Evolutionary conservation across 2,113 vertebrate genomes (phyloP), one percentile per base, ranked within the genome.

Genomic region (Atrichornis clamosus): DNA sequence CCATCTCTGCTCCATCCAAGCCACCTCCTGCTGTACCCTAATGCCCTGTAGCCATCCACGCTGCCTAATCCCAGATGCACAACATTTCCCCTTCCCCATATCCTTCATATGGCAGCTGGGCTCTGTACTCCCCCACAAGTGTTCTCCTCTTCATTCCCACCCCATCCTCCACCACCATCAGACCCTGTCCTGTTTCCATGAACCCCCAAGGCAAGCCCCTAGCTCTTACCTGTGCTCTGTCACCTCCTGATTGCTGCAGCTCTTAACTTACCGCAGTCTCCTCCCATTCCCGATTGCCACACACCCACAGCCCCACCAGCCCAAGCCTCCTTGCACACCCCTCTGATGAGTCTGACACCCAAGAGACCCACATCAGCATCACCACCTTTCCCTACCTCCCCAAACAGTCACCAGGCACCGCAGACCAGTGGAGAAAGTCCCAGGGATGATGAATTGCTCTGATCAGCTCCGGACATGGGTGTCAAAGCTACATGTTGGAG

Each of bases 401-500:
- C 3, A 4, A 49, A 52, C 2, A 10, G 52, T 49, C 80, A 73
- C 19, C 35, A 41, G 17, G 15, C 74, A 79, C 33, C 0, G 9
- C 70, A 68, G 53, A 60, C 44, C 70, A 72, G 33, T 2, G 2
- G 8, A 67, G 53, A 37, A 28, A 37, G 33, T 81, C 59, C 26
- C 7, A 5, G 11, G 42, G 59, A 59, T 26, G 56, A 19, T 52
- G 76, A 24, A 23, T 37, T 55, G 77, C 28, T 33, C 27, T 1
- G 2, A 78, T 28, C 62, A 52, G 33, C n/a, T 91, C 41, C 0
- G 0, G 28, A 67, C 63, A 62, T 18, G 13, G 41, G 42, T 55
- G 15, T 42, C 83, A 87, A 90, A 91, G 62, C n/a, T 28, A 30
- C 1, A 11, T 0, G 0, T 50, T n/a, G 27, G 39, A 49, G 67